Evolutionary conservation across 30 jellyfish, hydroid and myxozoan species (phyloP), one percentile per base, ranked within the genome.

Genomic region (Catostylus mosaicus): DNA sequence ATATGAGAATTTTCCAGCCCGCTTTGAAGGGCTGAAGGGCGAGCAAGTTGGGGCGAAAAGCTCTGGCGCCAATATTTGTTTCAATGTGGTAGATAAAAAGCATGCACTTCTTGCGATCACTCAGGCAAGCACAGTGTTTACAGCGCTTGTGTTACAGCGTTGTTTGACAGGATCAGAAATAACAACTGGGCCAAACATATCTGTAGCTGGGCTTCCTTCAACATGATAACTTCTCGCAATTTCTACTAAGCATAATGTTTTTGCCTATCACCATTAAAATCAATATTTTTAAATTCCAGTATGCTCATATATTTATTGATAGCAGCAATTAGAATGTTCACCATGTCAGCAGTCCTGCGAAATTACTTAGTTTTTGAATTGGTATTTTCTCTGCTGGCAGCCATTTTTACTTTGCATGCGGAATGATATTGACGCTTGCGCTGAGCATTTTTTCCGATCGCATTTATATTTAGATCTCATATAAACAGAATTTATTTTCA

Each of bases 1-100:
- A 75, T 70, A 75, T 74, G 95, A 64, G 80, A 65, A 51, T 59
- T 85, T 63, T 85, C 78, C 84, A 85, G 95, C 89, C 89, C 89
- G 95, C 88, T 31, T 74, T 32, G 80, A 73, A 38, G 65, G 76
- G 63, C 78, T 30, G 75, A 0, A 23, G 73, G n/a, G 37, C 67
- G 36, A 33, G 10, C 38, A 6, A 3, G 30, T 33, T 30, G 31
- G 88, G 43, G 74, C 60, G 73, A 45, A 33, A 43, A 45, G 72
- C 4, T 56, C 61, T 30, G 86, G 86, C 84, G 95, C 89, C 69
- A n/a, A n/a, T 30, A 74, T 29, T 50, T 12, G 48, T 67, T 57
- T 67, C 77, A 85, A 37, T 45, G 48, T 72, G 88, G 90, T 59
- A 22, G 90, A 79, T n/a, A 79, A 19, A 24, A 79, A 79, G 90